phyloP scores from a whole-genome alignment of 2,888 invertebrate species.

The Strigamia crassipes region DNA sequence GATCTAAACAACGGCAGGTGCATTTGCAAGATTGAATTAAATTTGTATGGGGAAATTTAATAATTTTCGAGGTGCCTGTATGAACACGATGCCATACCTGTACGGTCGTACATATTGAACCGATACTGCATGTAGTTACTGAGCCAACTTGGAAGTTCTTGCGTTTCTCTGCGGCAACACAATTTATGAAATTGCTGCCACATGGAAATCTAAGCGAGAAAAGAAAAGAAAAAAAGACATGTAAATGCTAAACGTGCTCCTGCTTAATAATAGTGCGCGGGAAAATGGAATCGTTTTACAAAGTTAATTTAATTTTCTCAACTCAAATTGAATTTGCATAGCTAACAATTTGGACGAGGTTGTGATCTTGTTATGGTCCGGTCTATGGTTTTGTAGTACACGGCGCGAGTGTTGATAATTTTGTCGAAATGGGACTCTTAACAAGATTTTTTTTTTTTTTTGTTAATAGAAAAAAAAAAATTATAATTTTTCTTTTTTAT shows the following conservation, averaged over 20 bases:
- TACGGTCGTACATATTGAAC: constrained; percentile 51
- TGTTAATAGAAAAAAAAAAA: background rate
- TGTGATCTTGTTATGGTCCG: constrained; percentile 6
- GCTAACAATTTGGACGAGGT: background rate
- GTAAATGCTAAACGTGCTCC: background rate
- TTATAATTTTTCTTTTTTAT: too few relatives aligned
- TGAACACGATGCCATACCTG: constrained; percentile 12
- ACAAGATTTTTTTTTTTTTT: background rate
- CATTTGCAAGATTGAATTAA: background rate
- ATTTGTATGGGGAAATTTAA: background rate
- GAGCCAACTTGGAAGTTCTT: constrained; percentile 51
- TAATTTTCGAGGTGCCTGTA: background rate
- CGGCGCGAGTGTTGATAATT: background rate
- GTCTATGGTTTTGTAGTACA: background rate
- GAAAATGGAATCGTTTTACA: background rate
- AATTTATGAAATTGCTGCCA: constrained; percentile 46
- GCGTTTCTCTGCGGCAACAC: constrained; percentile 45
- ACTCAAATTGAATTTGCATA: background rate
- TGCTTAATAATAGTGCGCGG: background rate
- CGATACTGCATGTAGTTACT: constrained; percentile 51
- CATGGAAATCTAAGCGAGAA: constrained; percentile 27
- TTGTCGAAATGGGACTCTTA: background rate
- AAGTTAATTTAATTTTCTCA: background rate
- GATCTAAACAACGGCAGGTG: background rate
- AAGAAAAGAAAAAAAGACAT: background rate